Evolutionary conservation across 2,797 vertebrate genomes (phyloP).

Genomic region (Molossus molossus): DNA sequence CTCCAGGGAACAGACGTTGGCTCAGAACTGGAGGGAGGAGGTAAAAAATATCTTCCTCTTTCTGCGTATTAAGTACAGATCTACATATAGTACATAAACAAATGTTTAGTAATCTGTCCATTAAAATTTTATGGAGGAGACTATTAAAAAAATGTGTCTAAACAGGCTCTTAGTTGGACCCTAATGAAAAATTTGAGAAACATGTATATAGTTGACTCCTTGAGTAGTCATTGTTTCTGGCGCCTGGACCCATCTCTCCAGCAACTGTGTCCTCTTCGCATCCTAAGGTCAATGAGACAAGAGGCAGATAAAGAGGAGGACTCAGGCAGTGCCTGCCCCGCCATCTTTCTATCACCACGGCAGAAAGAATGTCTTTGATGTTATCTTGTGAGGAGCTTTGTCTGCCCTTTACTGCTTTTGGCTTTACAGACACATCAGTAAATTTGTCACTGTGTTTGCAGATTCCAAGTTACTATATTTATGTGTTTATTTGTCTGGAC

Average conservation of each 20-base stretch:
- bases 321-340: no score
- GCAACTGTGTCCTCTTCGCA: neutral
- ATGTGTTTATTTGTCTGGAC: neutral
- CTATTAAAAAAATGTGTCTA: neutral
- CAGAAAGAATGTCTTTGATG: neutral
- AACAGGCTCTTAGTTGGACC: neutral
- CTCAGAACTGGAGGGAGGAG: neutral
- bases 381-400: neutral
- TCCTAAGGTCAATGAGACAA: neutral
- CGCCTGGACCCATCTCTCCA: neutral
- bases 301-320: neutral
- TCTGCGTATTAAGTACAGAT: neutral
- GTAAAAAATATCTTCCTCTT: neutral
- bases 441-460: constrained; percentile 38
- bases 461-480: neutral
- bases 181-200: neutral
- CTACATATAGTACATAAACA: neutral
- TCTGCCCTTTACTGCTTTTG: neutral
- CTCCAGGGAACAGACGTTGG: neutral
- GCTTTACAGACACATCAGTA: constrained; percentile 1
- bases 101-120: neutral
- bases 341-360: neutral
- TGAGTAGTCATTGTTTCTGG: neutral
- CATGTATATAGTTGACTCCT: neutral
- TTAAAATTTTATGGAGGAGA: neutral